Base-by-base conservation (phyloP, 2,888 invertebrate species). In the Penaeus monodon region DNA sequence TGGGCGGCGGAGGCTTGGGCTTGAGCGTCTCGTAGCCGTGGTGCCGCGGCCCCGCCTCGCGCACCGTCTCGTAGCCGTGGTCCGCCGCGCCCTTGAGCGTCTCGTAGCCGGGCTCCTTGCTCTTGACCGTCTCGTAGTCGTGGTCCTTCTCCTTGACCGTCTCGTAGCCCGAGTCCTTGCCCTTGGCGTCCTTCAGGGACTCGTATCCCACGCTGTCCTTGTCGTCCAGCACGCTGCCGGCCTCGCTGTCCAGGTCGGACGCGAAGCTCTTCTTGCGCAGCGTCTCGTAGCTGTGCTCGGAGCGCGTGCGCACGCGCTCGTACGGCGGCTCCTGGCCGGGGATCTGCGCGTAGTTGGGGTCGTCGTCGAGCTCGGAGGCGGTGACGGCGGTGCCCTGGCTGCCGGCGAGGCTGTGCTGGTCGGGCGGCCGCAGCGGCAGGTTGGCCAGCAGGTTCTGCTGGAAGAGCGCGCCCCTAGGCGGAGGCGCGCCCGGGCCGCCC, bases 71-170 rank as follows among this genome's bases (percentile, higher is more conserved):
- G 38, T 89, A 89, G 63, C 86, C 89, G 20, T 83, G 88, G 22
- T 90, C 89, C 12, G 79, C 64, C 6, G 68, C 22, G 22, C 85
- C 84, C 27, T 88, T 76, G 6, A 91, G 87, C 7, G 90, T 87
- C 82, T 91, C 90, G 70, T 91, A 91, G n/a, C 90, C 90, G 4
- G 89, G 87, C 74, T 90, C 90, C 22, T 90, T 89, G 3, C 86
- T 85, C 33, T 88, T 89, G 10, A 84, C 78, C 10, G 81, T 84
- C 78, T 89, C 89, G 57, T 89, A 87, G n/a, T 84, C 81, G 33
- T 84, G 84, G 38, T 87, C 74, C 7, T 65, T 86, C 44, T 84
- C 86, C 27, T 85, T 87, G n/a, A 89, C 83, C 44, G 79, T 83
- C 66, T 89, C 89, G 65, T 89, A 89, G 29, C 89, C 86, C 27